Conservation (phyloP, 2,797 vertebrate genomes). For the Paratrypauchen microcephalus region DNA sequence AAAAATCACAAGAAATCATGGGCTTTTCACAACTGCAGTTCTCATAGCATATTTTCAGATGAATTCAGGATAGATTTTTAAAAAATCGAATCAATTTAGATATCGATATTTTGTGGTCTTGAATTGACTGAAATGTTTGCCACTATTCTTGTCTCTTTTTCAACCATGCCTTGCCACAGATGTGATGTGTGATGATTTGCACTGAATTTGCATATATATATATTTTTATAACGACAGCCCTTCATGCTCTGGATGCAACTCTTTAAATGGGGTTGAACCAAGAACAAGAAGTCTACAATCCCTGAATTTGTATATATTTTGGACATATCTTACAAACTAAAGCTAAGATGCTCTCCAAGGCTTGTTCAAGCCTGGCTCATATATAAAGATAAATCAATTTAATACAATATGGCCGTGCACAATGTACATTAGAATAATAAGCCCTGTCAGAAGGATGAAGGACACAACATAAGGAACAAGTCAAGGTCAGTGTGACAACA, state of each 20-base stretch:
- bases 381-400: conserved; percentile 20
- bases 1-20: conserved; percentile 14
- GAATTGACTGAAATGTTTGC: background rate
- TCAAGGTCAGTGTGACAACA: conserved; percentile 47
- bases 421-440: conserved; percentile 41
- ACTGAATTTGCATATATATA: background rate
- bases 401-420: conserved; percentile 18
- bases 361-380: background rate
- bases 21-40: background rate
- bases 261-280: background rate
- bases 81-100: too few relatives aligned
- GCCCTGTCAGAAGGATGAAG: conserved; percentile 35
- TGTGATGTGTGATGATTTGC: background rate
- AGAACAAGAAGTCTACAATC: background rate
- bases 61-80: background rate
- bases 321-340: conserved; percentile 11
- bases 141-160: too few relatives aligned
- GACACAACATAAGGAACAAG: conserved; percentile 26
- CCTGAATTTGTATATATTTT: conserved; percentile 10
- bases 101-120: background rate
- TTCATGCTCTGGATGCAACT: background rate
- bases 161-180: background rate
- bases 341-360: background rate
- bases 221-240: background rate
- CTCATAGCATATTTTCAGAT: conserved; percentile 36